Conservation (phyloP, 2,113 vertebrate species). For the Tretioscincus oriximinensis region DNA sequence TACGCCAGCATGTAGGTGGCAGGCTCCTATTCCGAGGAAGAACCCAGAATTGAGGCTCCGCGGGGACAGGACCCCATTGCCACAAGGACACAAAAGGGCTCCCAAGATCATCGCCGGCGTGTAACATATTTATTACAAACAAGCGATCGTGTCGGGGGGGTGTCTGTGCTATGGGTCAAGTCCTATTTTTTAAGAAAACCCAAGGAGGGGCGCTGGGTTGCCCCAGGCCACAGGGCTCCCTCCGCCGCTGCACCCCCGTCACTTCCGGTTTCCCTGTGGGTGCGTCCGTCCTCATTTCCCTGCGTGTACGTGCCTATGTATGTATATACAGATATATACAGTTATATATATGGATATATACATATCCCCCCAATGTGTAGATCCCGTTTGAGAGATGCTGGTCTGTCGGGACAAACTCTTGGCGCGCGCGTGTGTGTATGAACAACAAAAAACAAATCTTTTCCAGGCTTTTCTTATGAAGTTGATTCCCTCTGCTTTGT, state of each 20-base stretch:
- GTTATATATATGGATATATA: background rate
- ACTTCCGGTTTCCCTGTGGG: background rate
- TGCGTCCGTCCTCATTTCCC: constrained; percentile 1
- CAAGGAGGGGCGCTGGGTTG: background rate
- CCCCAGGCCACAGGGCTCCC: background rate
- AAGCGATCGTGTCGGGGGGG: background rate
- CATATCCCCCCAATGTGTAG: constrained; percentile 20
- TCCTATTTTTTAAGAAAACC: background rate
- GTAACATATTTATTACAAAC: background rate
- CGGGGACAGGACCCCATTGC: too few relatives aligned
- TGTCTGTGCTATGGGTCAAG: rapidly evolving
- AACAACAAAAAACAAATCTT: background rate
- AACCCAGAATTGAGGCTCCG: too few relatives aligned
- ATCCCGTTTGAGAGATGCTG: background rate
- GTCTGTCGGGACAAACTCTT: constrained; percentile 17
- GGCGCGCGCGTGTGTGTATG: rapidly evolving
- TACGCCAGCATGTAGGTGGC: too few relatives aligned
- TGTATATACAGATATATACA: background rate
- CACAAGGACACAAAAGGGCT: too few relatives aligned
- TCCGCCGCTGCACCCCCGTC: background rate
- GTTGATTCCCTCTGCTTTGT: constrained; percentile 34
- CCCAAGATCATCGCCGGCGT: background rate
- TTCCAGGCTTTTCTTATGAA: constrained; percentile 17
- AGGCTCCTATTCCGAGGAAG: too few relatives aligned
- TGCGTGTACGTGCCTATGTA: background rate